Conservation (phyloP, 2,797 vertebrate species). For the Danio kyathit region DNA sequence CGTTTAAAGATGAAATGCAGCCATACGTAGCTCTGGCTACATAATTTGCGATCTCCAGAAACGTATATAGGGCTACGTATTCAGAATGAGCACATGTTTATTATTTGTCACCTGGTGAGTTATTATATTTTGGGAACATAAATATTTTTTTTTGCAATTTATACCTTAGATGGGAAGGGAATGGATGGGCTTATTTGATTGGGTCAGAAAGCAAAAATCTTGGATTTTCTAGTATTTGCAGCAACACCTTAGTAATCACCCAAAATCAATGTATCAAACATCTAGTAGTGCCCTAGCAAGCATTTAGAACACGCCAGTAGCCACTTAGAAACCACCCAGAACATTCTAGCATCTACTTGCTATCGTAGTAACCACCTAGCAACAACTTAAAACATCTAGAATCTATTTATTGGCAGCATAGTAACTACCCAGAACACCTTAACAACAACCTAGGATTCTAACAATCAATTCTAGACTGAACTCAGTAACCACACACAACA, state of each 20-base stretch:
- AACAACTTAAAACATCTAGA: background rate
- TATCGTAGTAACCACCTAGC: background rate
- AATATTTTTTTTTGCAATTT: no score
- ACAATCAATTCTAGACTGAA: background rate
- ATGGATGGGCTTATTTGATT: background rate
- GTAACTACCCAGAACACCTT: background rate
- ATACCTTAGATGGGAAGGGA: no score
- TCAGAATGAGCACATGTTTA: no score
- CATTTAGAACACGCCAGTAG: no score
- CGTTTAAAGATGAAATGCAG: no score
- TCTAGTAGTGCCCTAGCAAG: background rate
- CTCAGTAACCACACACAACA: background rate
- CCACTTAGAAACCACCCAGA: background rate
- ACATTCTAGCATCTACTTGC: background rate
- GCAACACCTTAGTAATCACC: background rate
- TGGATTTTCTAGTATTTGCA: background rate
- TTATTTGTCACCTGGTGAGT: background rate
- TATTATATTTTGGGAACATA: no score
- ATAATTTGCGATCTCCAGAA: no score
- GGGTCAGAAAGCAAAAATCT: background rate
- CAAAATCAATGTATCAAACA: background rate
- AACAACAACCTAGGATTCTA: no score
- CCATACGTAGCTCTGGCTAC: no score
- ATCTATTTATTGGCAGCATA: background rate
- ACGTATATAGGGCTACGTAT: no score